Evolutionary conservation across 2,113 vertebrate genomes (phyloP).

Genomic region (Aphelocoma coerulescens): DNA sequence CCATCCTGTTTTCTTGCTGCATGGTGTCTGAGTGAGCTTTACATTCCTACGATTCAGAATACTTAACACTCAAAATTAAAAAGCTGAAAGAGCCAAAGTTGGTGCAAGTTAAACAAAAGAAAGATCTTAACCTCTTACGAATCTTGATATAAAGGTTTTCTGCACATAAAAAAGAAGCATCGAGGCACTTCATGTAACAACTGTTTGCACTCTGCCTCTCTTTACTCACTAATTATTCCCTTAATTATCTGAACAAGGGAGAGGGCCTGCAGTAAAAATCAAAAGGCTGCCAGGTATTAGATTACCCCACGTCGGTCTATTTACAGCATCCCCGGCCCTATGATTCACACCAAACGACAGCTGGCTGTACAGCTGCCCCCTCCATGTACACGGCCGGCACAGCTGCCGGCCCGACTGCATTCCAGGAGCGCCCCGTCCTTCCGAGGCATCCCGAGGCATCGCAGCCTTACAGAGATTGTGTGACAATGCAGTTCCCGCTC

Average conservation of each 20-base stretch:
- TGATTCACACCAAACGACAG: slow-evolving; percentile 90
- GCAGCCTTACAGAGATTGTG: not conserved
- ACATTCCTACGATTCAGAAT: not conserved
- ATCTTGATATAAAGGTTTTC: not conserved
- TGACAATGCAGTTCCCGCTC: not conserved
- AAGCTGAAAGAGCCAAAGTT: not conserved
- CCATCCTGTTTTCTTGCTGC: not conserved
- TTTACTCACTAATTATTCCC: slow-evolving; percentile 11
- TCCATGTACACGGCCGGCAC: slow-evolving; percentile 83
- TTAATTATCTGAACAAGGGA: slow-evolving; percentile 21
- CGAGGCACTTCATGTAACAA: not conserved
- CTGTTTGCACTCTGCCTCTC: not conserved
- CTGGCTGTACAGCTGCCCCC: slow-evolving; percentile 93
- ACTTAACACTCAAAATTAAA: not conserved
- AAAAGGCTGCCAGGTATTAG: slow-evolving; percentile 84
- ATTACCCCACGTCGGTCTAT: slow-evolving; percentile 89
- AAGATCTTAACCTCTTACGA: not conserved
- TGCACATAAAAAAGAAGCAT: not conserved
- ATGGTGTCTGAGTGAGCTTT: not conserved
- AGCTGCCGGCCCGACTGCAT: slow-evolving; percentile 88
- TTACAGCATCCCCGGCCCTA: slow-evolving; percentile 85
- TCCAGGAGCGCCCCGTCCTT: slow-evolving; percentile 82
- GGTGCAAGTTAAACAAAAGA: not conserved
- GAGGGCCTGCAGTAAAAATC: slow-evolving; percentile 74
- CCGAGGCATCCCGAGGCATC: slow-evolving; percentile 80